Base-by-base conservation (phyloP, 2,797 vertebrate species). In the Ara ararauna region DNA sequence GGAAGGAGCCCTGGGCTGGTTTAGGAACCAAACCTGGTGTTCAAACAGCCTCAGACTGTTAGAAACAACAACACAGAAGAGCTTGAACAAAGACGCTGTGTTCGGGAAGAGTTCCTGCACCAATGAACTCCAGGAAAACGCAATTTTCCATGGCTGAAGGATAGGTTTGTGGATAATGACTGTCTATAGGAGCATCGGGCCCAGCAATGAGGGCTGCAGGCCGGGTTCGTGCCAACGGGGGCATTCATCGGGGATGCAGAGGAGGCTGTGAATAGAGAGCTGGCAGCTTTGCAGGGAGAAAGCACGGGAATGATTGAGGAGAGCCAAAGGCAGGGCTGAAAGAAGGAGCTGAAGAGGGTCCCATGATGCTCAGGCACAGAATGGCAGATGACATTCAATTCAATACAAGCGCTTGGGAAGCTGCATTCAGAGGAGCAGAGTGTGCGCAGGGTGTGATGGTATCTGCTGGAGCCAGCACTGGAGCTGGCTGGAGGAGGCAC, bases 321-420 rank as follows among this genome's bases (percentile, higher is more conserved):
- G 73, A 87, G 90, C 82, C 93, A 92, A 94, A 51, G 54, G 29
- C 40, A 20, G 76, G 58, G 67, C 73, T 79, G 90, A 87, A 94
- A 51, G 78, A 50, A 83, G 89, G 38, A 86, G 78, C 47, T 92
- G 62, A 89, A 94, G 93, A 89, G 90, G 90, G 58, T 82, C 93
- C 77, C 73, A 30, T 92, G 93, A 83, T 56, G 60, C 73, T 79
- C 18, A 1, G 40, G 89, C 62, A 34, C 23, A 16, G 77, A 83
- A 61, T 22, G 86, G 72, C 73, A 89, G 82, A 58, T 90, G 72
- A 53, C n/a, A 56, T 77, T 72, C 78, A 21, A 81, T 76, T 72
- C 78, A 21, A 85, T 77, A 60, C 54, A 50, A 24, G 76, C 5
- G 14, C 5, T 32, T 2, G 54, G 26, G 26, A 61, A 70, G 79